Conservation (phyloP, 2,888 invertebrate species). For the Nephrotoma guestfalica region DNA sequence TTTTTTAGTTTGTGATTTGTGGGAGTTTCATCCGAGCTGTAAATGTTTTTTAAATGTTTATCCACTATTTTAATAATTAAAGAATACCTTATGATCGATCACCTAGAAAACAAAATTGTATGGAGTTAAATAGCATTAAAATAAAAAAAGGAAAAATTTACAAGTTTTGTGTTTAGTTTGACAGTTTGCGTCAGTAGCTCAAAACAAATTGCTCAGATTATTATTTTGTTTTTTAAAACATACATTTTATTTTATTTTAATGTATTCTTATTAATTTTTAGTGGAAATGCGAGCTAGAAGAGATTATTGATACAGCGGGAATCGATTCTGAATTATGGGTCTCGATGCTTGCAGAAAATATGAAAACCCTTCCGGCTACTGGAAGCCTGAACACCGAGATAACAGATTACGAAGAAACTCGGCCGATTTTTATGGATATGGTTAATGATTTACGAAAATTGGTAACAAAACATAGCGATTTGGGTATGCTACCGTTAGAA, state of each 20-base stretch:
- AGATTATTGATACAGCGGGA: constrained; percentile 85
- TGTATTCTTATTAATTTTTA: constrained; percentile 32
- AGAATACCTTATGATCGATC: too few relatives aligned
- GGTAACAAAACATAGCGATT: constrained; percentile 69
- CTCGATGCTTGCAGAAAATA: constrained; percentile 88
- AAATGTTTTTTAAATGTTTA: not conserved
- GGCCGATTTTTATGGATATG: constrained; percentile 80
- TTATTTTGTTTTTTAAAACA: not conserved
- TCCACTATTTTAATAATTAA: not conserved
- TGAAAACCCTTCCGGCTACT: constrained; percentile 82
- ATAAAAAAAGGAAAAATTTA: not conserved
- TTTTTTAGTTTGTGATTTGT: constrained; percentile 15
- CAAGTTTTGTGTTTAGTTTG: not conserved
- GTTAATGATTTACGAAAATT: constrained; percentile 70
- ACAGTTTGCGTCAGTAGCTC: not conserved
- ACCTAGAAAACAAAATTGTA: not conserved
- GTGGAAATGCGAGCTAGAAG: constrained; percentile 90
- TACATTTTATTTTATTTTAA: not conserved
- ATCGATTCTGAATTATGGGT: constrained; percentile 95
- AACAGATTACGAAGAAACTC: constrained; percentile 74
- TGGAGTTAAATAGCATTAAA: not conserved
- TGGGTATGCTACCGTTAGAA: constrained; percentile 82
- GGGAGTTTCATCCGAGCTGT: not conserved
- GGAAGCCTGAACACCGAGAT: constrained; percentile 84
- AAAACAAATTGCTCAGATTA: not conserved